Conservation (phyloP, 2,113 vertebrate genomes). For the Eleginops maclovinus region DNA sequence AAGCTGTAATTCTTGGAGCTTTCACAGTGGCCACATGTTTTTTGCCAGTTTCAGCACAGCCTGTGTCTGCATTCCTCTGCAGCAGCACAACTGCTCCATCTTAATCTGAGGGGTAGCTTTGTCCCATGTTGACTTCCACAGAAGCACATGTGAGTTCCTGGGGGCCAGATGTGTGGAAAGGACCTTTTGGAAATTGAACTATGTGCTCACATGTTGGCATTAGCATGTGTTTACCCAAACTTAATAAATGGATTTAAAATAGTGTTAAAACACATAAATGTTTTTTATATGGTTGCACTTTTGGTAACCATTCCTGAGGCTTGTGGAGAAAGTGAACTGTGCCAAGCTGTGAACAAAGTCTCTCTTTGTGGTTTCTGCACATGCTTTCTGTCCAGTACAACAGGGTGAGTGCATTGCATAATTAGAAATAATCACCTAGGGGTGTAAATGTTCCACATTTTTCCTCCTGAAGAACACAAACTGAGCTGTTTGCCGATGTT, state of each 20-base stretch:
- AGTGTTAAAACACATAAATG: slow-evolving; percentile 32
- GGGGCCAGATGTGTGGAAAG: background rate
- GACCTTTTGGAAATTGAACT: background rate
- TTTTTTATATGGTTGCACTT: slow-evolving; percentile 43
- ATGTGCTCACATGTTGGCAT: slow-evolving; percentile 10
- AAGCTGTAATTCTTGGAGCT: slow-evolving; percentile 41
- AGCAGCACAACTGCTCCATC: slow-evolving; percentile 38
- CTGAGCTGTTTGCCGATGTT: background rate
- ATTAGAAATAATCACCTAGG: slow-evolving; percentile 47
- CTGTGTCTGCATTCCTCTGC: slow-evolving; percentile 36
- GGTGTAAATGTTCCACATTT: slow-evolving; percentile 46
- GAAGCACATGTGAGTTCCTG: background rate
- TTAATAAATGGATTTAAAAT: slow-evolving; percentile 11
- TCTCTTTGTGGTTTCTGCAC: slow-evolving; percentile 54
- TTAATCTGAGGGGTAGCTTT: slow-evolving; percentile 1
- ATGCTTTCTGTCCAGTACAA: slow-evolving; percentile 28
- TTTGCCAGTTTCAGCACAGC: slow-evolving; percentile 20
- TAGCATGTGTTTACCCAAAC: background rate
- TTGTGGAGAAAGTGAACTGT: slow-evolving; percentile 15
- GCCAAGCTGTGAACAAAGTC: slow-evolving; percentile 64
- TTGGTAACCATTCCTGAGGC: slow-evolving; percentile 22
- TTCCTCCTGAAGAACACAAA: slow-evolving; percentile 5
- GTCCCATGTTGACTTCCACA: background rate
- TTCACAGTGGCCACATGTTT: slow-evolving; percentile 30
- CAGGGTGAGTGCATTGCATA: slow-evolving; percentile 8